Percentiles rank a stretch among this genome's conserved stretches.
phyloP scores from a whole-genome alignment of 2,113 vertebrate genomes.

The Odontesthes bonariensis region DNA sequence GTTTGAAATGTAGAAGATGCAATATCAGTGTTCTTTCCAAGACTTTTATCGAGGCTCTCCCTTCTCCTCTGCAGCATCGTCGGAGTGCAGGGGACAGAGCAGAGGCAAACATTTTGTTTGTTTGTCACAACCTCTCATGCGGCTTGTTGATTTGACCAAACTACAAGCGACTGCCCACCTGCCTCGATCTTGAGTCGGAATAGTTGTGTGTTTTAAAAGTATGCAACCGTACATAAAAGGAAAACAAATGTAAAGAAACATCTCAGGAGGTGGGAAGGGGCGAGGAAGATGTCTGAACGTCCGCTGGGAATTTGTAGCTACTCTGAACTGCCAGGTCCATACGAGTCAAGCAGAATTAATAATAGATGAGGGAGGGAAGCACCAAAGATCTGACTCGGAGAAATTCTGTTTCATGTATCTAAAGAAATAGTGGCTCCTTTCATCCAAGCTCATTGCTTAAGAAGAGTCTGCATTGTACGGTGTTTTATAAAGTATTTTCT shows the following conservation, averaged over 20 bases:
- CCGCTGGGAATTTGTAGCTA: conserved; percentile 20
- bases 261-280: not conserved
- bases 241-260: not conserved
- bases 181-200: not conserved
- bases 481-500: no score
- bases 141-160: conserved; percentile 12
- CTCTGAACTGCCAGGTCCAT: conserved; percentile 21
- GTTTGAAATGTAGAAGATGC: not conserved
- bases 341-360: conserved; percentile 45
- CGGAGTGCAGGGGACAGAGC: not conserved
- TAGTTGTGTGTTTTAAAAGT: not conserved
- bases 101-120: conserved; percentile 14
- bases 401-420: conserved; percentile 43
- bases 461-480: no score
- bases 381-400: conserved; percentile 23
- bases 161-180: conserved; percentile 14
- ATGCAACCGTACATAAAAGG: not conserved
- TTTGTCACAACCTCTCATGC: conserved; percentile 34
- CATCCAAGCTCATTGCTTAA: not conserved
- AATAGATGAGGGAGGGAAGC: conserved; percentile 24
- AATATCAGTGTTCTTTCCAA: not conserved
- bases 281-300: conserved; percentile 8
- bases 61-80: not conserved
- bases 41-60: not conserved
- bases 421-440: conserved; percentile 8